Evolutionary conservation across 2,888 invertebrate species (phyloP).

Genomic region (Lepidocyrtinus sp.): DNA sequence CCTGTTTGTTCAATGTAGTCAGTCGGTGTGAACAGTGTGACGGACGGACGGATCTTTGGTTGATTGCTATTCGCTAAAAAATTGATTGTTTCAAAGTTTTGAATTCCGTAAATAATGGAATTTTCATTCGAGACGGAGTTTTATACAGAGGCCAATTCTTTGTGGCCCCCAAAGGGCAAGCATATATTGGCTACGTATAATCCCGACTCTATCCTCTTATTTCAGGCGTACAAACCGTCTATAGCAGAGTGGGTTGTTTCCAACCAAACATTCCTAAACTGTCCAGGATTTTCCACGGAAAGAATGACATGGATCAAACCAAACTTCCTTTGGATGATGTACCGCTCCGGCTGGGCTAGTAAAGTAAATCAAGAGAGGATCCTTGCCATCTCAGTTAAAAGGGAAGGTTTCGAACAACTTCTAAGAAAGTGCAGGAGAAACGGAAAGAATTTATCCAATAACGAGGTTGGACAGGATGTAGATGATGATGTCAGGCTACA

Average conservation of each 20-base stretch:
- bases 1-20: too few relatives aligned
- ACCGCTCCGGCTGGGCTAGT: constrained; percentile 60
- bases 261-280: constrained; percentile 55
- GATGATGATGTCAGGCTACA: constrained; percentile 59
- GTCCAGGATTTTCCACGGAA: constrained; percentile 48
- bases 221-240: constrained; percentile 58
- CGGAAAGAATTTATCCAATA: neutral
- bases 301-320: constrained; percentile 64
- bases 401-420: constrained; percentile 57
- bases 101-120: neutral
- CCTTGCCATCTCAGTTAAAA: constrained; percentile 54
- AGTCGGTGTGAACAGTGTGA: too few relatives aligned
- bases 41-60: too few relatives aligned
- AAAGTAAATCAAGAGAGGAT: constrained; percentile 61
- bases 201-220: constrained; percentile 48
- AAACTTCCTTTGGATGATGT: constrained; percentile 67
- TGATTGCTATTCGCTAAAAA: too few relatives aligned
- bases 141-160: constrained; percentile 28
- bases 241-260: constrained; percentile 48
- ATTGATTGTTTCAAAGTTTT: neutral
- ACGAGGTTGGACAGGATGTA: neutral
- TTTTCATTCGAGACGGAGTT: constrained; percentile 54
- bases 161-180: constrained; percentile 60
- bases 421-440: constrained; percentile 24
- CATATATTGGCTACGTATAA: constrained; percentile 48